Percentiles rank a stretch among this genome's conserved stretches.
Conservation (phyloP, 2,888 invertebrate species). For the Drosophila neotestacea region DNA sequence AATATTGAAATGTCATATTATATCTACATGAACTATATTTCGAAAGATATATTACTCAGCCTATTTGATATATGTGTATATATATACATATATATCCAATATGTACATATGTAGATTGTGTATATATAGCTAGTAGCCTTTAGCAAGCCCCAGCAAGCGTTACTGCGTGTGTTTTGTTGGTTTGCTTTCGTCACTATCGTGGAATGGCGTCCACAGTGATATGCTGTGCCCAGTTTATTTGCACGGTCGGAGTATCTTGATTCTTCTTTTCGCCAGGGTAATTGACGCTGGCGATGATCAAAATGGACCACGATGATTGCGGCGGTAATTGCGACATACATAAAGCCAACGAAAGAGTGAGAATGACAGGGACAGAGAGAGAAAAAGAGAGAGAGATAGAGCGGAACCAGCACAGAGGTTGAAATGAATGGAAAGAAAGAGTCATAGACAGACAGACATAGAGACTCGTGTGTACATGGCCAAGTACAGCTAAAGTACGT, state of each 20-base stretch:
- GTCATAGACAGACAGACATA: conserved; percentile 11
- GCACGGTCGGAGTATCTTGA: conserved; percentile 22
- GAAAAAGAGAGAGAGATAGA: conserved; percentile 7
- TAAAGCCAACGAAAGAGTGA: conserved; percentile 26
- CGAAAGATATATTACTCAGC: no score
- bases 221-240: conserved; percentile 44
- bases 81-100: no score
- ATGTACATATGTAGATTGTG: no score
- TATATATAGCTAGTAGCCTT: no score
- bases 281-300: conserved; percentile 72
- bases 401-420: conserved; percentile 18
- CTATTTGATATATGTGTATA: no score
- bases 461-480: conserved; percentile 8
- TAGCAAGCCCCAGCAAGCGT: no score
- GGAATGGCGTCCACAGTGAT: background rate
- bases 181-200: no score
- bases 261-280: conserved; percentile 35
- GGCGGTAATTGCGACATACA: conserved; percentile 73
- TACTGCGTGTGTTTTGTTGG: no score
- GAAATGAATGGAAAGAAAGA: conserved; percentile 27
- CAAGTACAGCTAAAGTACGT: conserved; percentile 24
- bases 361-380: conserved; percentile 7
- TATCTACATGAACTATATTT: no score
- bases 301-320: conserved; percentile 78
- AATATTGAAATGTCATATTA: no score